Base-by-base conservation (phyloP, 2,888 invertebrate species). In the Oscheius sp. region DNA sequence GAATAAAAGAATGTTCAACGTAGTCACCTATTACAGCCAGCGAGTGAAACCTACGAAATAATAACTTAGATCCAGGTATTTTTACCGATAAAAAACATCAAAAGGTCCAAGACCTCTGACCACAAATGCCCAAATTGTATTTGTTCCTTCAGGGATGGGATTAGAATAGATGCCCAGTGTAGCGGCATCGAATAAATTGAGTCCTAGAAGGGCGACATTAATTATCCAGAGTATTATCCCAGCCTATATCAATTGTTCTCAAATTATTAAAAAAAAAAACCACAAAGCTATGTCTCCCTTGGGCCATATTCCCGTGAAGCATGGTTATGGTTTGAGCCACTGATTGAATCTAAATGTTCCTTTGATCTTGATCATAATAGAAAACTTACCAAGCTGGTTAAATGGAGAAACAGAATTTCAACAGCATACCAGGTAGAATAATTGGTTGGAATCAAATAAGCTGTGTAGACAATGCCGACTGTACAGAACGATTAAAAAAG, bases 81-180 rank as follows among this genome's bases (percentile, higher is more conserved):
- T 6, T 22, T 2, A 47, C 47, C 54, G 32, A n/a, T 54, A 54
- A 20, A 54, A 54, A 20, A 54, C 54, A 33, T 33, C 17, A 14
- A 54, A 33, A 1, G 33, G 54, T 6, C 54, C 54, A 8, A 54
- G 22, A 17, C 54, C 54, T 54, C 54, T 32, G 6, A 54, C 54
- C 2, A 54, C 6, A n/a, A 54, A 20, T 17, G 20, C 22, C 54
- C 54, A 54, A 9, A 33, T 32, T 22, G 20, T 20, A 12, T 54
- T 54, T 6, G 54, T 17, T 17, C 12, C 54, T 12, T 54, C 2
- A 32, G 54, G 54, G 4, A 54, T 36, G 2, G 54, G 54, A 33
- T 30, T 33, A 9, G 54, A 8, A 20, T 54, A 54, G 33, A 54
- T 33, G 9, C 54, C 54, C 14, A 54, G 2, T n/a, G 54, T 54